Percentiles rank a stretch among this genome's conserved stretches.
These are phyloP conservation scores for Drosophila putrida DNA, from an alignment of 2,888 invertebrate species.

Conservation along the genomic window DNA sequence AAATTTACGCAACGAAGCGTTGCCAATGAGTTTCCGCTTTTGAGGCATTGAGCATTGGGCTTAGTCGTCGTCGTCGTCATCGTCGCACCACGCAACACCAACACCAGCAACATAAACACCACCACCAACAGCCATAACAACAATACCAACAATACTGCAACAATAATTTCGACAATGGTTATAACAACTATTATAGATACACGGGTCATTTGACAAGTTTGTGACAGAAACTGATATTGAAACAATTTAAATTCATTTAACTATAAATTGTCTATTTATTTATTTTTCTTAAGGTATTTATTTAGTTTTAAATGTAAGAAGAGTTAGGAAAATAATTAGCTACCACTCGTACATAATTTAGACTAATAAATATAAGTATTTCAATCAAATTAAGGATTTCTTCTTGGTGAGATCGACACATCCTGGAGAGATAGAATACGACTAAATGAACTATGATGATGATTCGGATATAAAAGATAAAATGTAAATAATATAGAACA, in stretches of 20 bases:
- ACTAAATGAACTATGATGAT: no score
- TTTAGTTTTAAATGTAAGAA: neutral
- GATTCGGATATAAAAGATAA: no score
- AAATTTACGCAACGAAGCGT: conserved; percentile 84
- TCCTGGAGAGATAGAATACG: no score
- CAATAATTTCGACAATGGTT: conserved; percentile 52
- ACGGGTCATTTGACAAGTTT: conserved; percentile 10
- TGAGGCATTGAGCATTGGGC: conserved; percentile 69
- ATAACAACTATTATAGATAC: conserved; percentile 30
- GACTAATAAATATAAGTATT: no score
- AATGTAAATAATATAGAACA: no score
- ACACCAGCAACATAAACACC: conserved; percentile 29
- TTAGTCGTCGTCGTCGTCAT: conserved; percentile 56
- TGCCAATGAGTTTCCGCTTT: conserved; percentile 85
- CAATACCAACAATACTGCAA: conserved; percentile 28
- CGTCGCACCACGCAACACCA: conserved; percentile 41
- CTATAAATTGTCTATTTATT: neutral
- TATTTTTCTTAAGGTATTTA: neutral
- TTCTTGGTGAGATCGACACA: no score
- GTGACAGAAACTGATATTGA: neutral
- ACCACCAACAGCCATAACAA: conserved; percentile 27
- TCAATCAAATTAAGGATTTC: no score
- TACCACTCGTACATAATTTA: no score
- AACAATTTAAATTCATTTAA: neutral
- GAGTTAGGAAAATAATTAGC: no score